Conservation (phyloP, 2,888 invertebrate genomes). For the Tipula vernalis region DNA sequence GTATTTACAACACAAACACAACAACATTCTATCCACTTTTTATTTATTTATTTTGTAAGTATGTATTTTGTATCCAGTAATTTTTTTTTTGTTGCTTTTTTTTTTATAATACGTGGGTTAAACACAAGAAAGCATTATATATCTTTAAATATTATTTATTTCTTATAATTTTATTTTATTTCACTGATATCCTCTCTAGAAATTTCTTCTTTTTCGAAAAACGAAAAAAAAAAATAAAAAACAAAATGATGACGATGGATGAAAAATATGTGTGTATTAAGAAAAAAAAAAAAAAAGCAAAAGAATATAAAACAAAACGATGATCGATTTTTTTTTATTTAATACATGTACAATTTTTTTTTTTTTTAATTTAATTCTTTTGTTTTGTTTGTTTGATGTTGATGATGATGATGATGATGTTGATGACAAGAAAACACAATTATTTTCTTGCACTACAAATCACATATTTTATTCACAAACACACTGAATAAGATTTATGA, state of each 20-base stretch:
- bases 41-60: not conserved
- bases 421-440: conserved; percentile 7
- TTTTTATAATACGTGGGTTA: conserved; percentile 7
- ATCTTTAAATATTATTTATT: conserved; percentile 6
- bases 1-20: not conserved
- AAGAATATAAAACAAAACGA: conserved; percentile 6
- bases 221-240: not conserved
- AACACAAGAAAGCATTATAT: not conserved
- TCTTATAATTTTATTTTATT: not conserved
- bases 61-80: not conserved
- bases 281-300: not conserved
- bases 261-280: conserved; percentile 5
- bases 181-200: conserved; percentile 10
- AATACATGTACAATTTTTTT: not conserved
- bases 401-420: not conserved
- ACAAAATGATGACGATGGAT: conserved; percentile 8
- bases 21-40: not conserved
- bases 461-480: not conserved
- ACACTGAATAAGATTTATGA: not conserved
- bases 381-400: conserved; percentile 1
- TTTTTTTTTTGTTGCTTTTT: conserved; percentile 6
- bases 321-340: conserved; percentile 8
- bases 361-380: not conserved
- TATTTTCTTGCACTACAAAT: not conserved
- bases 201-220: conserved; percentile 6